Conservation (phyloP, 2,888 invertebrate genomes). For the Diogma glabrata region DNA sequence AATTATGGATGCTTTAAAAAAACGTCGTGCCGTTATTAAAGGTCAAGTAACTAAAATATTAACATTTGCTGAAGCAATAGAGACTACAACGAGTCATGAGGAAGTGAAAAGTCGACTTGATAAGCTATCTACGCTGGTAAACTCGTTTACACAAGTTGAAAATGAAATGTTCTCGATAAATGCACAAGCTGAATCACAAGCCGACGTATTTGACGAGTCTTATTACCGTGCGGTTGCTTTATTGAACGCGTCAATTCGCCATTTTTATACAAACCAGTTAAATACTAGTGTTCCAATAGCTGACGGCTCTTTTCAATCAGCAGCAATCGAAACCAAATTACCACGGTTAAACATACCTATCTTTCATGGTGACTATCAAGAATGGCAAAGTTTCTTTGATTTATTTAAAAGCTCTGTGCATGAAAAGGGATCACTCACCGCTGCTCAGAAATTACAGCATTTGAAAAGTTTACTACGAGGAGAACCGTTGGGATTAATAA, state of each 20-base stretch:
- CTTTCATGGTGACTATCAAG: neutral
- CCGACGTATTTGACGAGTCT: neutral
- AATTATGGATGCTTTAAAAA: neutral
- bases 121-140: neutral
- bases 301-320: neutral
- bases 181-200: neutral
- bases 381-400: neutral
- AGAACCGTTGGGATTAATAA: too few relatives aligned
- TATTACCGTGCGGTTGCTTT: neutral
- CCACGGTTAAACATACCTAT: neutral
- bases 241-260: neutral
- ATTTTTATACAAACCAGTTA: neutral
- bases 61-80: neutral
- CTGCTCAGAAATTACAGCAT: too few relatives aligned
- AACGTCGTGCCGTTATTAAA: neutral
- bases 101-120: neutral
- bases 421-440: too few relatives aligned
- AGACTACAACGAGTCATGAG: neutral
- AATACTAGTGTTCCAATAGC: neutral
- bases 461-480: too few relatives aligned
- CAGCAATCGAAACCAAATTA: neutral
- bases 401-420: too few relatives aligned
- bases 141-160: neutral
- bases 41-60: neutral
- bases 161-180: neutral